phyloP scores from a whole-genome alignment of 2,888 invertebrate species.

The Sinohyriopsis cumingii region DNA sequence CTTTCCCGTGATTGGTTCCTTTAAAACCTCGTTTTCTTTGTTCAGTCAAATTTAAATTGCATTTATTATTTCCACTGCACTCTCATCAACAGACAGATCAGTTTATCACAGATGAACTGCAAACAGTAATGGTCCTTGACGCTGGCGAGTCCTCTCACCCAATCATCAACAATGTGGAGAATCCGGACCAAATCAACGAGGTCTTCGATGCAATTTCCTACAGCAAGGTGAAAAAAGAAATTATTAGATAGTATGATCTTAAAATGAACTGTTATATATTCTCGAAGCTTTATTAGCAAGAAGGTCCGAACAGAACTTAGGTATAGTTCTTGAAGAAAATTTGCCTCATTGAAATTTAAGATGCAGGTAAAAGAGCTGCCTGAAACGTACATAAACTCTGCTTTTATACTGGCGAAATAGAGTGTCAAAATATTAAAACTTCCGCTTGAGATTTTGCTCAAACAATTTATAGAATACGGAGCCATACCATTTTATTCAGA shows the following conservation, averaged over 20 bases:
- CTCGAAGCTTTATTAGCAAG: too few species aligned
- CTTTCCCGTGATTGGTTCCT: background rate
- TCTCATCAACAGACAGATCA: constrained; percentile 78
- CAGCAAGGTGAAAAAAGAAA: constrained; percentile 79
- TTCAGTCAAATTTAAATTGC: background rate
- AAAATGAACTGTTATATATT: too few species aligned
- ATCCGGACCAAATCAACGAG: constrained; percentile 91
- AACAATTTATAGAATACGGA: too few species aligned
- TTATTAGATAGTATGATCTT: background rate
- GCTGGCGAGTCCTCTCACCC: constrained; percentile 89
- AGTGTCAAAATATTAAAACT: too few species aligned
- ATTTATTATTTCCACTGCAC: background rate
- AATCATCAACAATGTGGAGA: constrained; percentile 85
- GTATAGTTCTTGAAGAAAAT: too few species aligned
- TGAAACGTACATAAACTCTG: too few species aligned
- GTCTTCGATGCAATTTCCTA: constrained; percentile 94
- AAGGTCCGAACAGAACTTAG: too few species aligned
- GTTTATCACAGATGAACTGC: constrained; percentile 83
- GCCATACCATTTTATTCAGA: too few species aligned
- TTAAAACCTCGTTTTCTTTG: background rate
- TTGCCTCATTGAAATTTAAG: too few species aligned
- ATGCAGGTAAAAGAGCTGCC: too few species aligned
- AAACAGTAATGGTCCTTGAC: constrained; percentile 83
- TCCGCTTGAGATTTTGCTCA: too few species aligned
- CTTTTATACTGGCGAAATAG: too few species aligned